phyloP scores from a whole-genome alignment of 2,888 invertebrate genomes.

The Callimorpha dominula region DNA sequence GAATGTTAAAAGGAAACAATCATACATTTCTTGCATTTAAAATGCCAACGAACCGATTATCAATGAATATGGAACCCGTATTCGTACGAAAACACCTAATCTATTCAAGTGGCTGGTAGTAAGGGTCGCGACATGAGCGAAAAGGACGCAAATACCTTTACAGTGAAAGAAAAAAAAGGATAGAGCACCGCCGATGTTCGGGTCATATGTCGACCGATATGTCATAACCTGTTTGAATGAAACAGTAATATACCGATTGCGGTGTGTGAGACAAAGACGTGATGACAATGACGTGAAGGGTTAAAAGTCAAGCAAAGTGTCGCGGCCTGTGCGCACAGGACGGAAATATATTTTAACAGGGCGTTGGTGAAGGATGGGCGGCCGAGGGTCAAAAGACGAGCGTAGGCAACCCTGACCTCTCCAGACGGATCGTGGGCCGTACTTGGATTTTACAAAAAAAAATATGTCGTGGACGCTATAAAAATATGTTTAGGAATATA shows the following conservation, averaged over 20 bases:
- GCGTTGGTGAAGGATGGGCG: conserved; percentile 63
- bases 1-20: conserved; percentile 55
- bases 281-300: conserved; percentile 82
- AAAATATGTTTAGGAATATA: neutral
- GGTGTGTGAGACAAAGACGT: conserved; percentile 70
- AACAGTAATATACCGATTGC: conserved; percentile 61
- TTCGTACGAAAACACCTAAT: conserved; percentile 85
- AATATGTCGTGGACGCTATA: neutral
- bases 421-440: conserved; percentile 74
- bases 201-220: conserved; percentile 85
- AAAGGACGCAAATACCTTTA: conserved; percentile 68
- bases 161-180: conserved; percentile 69
- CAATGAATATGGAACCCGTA: conserved; percentile 84
- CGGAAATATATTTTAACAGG: conserved; percentile 54
- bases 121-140: conserved; percentile 81
- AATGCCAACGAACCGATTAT: conserved; percentile 82
- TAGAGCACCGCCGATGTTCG: conserved; percentile 69
- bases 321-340: conserved; percentile 80
- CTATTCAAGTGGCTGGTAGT: conserved; percentile 85
- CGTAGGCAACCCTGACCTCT: conserved; percentile 85
- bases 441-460: conserved; percentile 62
- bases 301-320: conserved; percentile 85
- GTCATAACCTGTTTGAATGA: conserved; percentile 84
- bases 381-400: conserved; percentile 84
- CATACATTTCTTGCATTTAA: conserved; percentile 71